Conservation (phyloP, 2,113 vertebrate genomes). For the Perognathus longimembris region DNA sequence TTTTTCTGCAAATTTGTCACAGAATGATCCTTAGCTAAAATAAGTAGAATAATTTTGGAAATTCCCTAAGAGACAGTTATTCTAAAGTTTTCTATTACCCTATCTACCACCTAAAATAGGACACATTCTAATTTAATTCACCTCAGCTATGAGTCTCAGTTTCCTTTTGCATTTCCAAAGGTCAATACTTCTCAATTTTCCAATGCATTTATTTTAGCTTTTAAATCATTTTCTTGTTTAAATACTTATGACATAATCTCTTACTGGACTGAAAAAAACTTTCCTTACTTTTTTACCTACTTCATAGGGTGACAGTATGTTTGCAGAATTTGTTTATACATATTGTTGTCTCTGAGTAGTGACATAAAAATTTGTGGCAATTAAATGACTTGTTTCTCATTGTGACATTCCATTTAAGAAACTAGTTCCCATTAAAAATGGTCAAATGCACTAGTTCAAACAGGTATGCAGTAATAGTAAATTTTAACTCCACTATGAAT, state of each 20-base stretch:
- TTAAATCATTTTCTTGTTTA: constrained; percentile 37
- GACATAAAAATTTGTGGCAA: constrained; percentile 57
- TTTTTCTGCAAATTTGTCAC: constrained; percentile 77
- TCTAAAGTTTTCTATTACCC: constrained; percentile 56
- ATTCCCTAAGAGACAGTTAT: constrained; percentile 57
- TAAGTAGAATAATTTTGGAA: constrained; percentile 63
- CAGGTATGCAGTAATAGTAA: constrained; percentile 45
- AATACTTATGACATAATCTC: constrained; percentile 42
- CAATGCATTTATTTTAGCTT: constrained; percentile 62
- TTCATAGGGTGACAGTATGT: not conserved
- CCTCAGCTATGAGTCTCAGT: constrained; percentile 71
- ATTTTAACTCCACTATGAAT: constrained; percentile 55
- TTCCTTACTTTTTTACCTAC: not conserved
- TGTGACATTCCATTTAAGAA: constrained; percentile 50
- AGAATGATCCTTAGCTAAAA: constrained; percentile 68
- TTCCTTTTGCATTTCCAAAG: constrained; percentile 63
- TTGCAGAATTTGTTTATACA: constrained; percentile 23
- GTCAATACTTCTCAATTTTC: constrained; percentile 13
- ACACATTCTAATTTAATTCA: constrained; percentile 71
- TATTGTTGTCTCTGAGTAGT: constrained; percentile 43
- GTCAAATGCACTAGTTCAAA: constrained; percentile 46
- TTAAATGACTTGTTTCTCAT: constrained; percentile 55
- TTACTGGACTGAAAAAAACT: constrained; percentile 55
- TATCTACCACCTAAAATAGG: constrained; percentile 50
- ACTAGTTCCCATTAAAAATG: constrained; percentile 27